phyloP scores from a whole-genome alignment of 2,113 vertebrate genomes.

The Eudorcas thomsonii region DNA sequence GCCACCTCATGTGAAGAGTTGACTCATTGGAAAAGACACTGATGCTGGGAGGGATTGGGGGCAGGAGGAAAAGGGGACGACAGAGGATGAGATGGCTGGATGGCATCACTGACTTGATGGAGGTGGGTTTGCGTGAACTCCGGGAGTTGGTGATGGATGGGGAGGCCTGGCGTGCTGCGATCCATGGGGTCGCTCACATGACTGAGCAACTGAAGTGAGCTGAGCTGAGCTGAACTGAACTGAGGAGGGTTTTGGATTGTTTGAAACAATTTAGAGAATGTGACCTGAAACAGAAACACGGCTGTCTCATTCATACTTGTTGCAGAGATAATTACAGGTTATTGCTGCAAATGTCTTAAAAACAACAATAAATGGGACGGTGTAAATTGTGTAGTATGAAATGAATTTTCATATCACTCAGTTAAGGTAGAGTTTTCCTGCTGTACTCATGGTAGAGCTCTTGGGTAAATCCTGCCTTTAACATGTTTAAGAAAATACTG shows the following conservation, averaged over 20 bases:
- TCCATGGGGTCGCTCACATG: rapidly evolving
- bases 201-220: too few relatives aligned
- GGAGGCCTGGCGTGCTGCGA: rapidly evolving
- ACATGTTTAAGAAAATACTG: neutral
- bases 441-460: neutral
- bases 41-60: too few relatives aligned
- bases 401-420: slow-evolving; percentile 11
- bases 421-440: neutral
- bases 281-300: slow-evolving; percentile 23
- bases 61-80: too few relatives aligned
- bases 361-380: neutral
- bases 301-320: slow-evolving; percentile 51
- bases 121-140: too few relatives aligned
- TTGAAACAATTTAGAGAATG: slow-evolving; percentile 55
- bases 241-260: slow-evolving; percentile 10
- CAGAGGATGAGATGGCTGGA: too few relatives aligned
- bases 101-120: too few relatives aligned
- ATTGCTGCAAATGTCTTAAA: slow-evolving; percentile 40
- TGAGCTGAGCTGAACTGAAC: too few relatives aligned
- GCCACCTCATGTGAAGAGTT: rapidly evolving
- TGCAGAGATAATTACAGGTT: slow-evolving; percentile 62
- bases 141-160: too few relatives aligned
- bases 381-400: neutral
- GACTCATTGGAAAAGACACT: too few relatives aligned
- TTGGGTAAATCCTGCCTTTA: slow-evolving; percentile 30